Conservation (phyloP, 2,113 vertebrate genomes). For the Morone chrysops region DNA sequence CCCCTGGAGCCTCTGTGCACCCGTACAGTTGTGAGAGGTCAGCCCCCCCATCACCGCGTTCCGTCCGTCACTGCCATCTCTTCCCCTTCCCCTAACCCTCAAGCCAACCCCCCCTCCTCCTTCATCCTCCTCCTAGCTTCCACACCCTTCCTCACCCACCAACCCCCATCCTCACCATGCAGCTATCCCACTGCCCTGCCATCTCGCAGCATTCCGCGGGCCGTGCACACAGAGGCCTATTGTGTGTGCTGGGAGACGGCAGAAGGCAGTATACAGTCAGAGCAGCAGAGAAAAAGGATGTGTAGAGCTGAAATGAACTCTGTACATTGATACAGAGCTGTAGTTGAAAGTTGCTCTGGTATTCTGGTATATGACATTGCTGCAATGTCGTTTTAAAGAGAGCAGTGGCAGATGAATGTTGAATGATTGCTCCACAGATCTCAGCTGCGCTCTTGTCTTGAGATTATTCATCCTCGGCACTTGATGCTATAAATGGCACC, state of each 20-base stretch:
- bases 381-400: constrained; percentile 1
- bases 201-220: constrained; percentile 86
- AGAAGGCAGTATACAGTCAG: constrained; percentile 77
- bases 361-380: not conserved
- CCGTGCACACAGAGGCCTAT: constrained; percentile 87
- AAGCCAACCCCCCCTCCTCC: constrained; percentile 47
- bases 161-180: constrained; percentile 82
- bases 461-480: constrained; percentile 8
- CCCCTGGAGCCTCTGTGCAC: constrained; percentile 85
- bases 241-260: constrained; percentile 78
- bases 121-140: constrained; percentile 66
- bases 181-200: constrained; percentile 86
- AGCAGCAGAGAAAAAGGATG: constrained; percentile 68
- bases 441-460: not conserved
- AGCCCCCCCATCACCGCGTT: constrained; percentile 63
- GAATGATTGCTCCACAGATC: constrained; percentile 21
- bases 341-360: not conserved
- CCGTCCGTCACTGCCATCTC: constrained; percentile 70
- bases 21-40: constrained; percentile 69
- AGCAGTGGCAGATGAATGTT: constrained; percentile 15
- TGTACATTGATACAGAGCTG: constrained; percentile 26
- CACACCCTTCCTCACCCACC: constrained; percentile 79
- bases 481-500: constrained; percentile 27
- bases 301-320: constrained; percentile 51
- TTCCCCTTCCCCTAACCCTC: constrained; percentile 72